phyloP scores from a whole-genome alignment of 2,888 invertebrate genomes.

The Trypoxylon attenuatum region DNA sequence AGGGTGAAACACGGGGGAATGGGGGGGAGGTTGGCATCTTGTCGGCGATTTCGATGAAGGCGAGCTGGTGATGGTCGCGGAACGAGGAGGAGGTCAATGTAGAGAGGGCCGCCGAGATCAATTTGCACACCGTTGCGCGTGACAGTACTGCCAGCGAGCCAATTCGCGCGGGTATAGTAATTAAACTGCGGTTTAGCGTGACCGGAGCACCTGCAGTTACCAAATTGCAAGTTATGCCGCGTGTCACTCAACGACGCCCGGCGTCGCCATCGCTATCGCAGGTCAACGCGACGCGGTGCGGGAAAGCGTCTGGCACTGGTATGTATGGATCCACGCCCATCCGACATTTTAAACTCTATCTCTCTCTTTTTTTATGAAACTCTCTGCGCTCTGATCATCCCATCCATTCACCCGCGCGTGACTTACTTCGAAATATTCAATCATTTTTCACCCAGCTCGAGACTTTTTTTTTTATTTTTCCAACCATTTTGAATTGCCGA shows the following conservation, averaged over 20 bases:
- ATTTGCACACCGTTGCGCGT: constrained; percentile 68
- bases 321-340: neutral
- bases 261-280: constrained; percentile 28
- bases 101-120: constrained; percentile 63
- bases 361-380: neutral
- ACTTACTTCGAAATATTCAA: too few relatives aligned
- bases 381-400: too few relatives aligned
- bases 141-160: constrained; percentile 68
- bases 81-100: constrained; percentile 50
- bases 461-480: too few relatives aligned
- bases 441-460: too few relatives aligned
- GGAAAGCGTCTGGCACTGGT: too few relatives aligned
- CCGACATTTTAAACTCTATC: neutral
- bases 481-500: too few relatives aligned
- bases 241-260: constrained; percentile 61
- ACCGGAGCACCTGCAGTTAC: constrained; percentile 69
- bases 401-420: too few relatives aligned
- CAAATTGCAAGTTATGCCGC: constrained; percentile 69
- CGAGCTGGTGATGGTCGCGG: constrained; percentile 4
- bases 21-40: constrained; percentile 2
- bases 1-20: constrained; percentile 11
- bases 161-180: constrained; percentile 69
- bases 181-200: constrained; percentile 71
- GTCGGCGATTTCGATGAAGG: constrained; percentile 39
- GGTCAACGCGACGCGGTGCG: too few relatives aligned